Evolutionary conservation across 2,888 invertebrate genomes (phyloP).

Genomic region (Trachelus troglodyta): DNA sequence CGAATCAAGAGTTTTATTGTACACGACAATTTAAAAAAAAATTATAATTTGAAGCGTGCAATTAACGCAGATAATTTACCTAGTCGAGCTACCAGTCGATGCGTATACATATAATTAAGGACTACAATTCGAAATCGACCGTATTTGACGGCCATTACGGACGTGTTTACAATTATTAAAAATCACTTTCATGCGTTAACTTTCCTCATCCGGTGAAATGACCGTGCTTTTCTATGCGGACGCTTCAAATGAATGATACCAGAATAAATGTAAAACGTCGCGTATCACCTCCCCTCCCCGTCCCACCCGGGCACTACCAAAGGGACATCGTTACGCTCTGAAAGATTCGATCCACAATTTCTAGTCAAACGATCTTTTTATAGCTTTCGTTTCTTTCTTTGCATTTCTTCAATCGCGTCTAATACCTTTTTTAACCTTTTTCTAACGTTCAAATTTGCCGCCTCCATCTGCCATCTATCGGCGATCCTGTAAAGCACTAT

Average conservation of each 20-base stretch:
- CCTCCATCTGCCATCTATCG: no score
- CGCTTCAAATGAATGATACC: neutral
- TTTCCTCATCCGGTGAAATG: constrained; percentile 4
- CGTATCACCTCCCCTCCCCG: neutral
- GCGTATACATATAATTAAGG: constrained; percentile 1
- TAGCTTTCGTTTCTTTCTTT: no score
- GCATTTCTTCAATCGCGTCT: no score
- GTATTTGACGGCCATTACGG: no score
- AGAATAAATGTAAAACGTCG: neutral
- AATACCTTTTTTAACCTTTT: no score
- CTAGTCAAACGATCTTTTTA: no score
- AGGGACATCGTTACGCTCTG: no score
- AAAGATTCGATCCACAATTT: no score
- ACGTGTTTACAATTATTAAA: constrained; percentile 1
- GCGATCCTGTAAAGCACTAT: no score
- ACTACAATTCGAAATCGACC: constrained; percentile 1
- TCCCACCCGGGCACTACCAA: no score
- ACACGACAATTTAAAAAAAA: neutral
- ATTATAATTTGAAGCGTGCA: neutral
- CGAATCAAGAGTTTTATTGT: neutral
- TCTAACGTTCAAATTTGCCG: no score
- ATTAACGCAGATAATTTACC: neutral
- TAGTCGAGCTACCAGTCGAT: neutral
- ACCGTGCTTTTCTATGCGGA: neutral
- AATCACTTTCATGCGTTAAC: constrained; percentile 1